Base-by-base conservation (phyloP, 2,888 invertebrate genomes). In the Mesorhabditis belari region DNA sequence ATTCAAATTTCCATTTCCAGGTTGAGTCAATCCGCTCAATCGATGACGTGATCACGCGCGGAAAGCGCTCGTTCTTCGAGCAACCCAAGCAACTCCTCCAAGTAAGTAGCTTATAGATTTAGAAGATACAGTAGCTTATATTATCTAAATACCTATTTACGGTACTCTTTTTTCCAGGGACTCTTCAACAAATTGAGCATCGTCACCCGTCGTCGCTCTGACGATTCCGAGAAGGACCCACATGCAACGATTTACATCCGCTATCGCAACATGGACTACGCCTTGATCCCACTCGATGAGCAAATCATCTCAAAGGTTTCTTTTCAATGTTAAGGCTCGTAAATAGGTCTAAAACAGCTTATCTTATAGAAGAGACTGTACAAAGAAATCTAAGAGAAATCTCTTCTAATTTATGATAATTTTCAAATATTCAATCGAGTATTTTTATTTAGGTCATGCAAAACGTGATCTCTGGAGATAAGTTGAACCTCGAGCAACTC, bases 231-330 rank as follows among this genome's bases (percentile, higher is more conserved):
- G 55, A 23, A 35, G 44, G 49, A 65, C 23, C 64, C 65, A 23
- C 65, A 66, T 55, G 69, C 71, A 19, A 59, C 71, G 55, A 44
- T 70, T 55, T 69, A 68, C 62, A 55, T 74, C 53, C 65, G 75
- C 60, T 65, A 70, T 67, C 67, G 68, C 53, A 64, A 71, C 49
- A 70, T 75, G 70, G 73, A 75, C 63, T 67, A 57, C 63, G 65
- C 65, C 49, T 63, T 73, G 51, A 61, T 75, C 29, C 76, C 75
- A 56, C 35, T 75, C 49, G 64, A 65, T 27, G 63, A 63, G 55
- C 56, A 73, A 25, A 60, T 55, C 26, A 3, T 63, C 24, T 23
- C 57, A 6, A 51, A 61, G 23, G 23, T 29, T 9, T 21, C n/a
- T n/a, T n/a, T n/a, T n/a, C n/a, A n/a, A n/a, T n/a, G n/a, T n/a